phyloP scores from a whole-genome alignment of 2,888 invertebrate species.

The Proisotoma minuta region DNA sequence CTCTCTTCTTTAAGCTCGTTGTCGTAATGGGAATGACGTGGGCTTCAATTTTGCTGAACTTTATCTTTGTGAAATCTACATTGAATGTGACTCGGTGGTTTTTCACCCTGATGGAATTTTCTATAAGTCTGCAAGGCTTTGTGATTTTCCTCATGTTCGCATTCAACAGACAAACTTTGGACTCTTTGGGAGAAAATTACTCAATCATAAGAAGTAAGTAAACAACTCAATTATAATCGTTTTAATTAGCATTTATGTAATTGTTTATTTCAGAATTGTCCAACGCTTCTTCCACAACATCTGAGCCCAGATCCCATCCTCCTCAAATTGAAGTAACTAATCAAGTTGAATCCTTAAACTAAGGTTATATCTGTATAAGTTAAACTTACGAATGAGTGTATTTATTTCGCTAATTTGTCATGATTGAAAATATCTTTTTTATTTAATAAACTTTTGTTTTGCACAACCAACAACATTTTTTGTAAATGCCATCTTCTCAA shows the following conservation, averaged over 20 bases:
- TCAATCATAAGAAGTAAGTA: conserved; percentile 32
- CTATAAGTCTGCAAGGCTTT: conserved; percentile 35
- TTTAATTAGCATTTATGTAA: not conserved
- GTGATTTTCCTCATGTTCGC: conserved; percentile 38
- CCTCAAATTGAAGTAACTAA: no score
- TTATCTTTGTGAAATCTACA: conserved; percentile 26
- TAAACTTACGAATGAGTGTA: no score
- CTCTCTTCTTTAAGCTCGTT: conserved; percentile 36
- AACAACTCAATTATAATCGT: no score
- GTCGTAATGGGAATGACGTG: conserved; percentile 37
- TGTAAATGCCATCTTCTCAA: no score
- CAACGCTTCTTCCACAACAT: conserved; percentile 6
- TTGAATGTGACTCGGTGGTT: conserved; percentile 31
- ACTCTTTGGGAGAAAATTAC: conserved; percentile 32
- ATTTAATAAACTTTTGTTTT: no score
- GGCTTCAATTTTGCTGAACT: conserved; percentile 28
- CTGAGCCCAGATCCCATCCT: not conserved
- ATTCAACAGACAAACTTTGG: conserved; percentile 32
- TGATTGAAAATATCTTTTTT: no score
- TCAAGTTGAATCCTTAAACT: no score
- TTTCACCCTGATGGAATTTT: conserved; percentile 32
- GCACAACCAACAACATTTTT: no score
- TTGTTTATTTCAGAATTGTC: conserved; percentile 4
- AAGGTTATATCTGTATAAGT: no score
- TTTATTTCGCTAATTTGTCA: no score